Percentiles rank a stretch among this genome's conserved stretches.
Conservation (phyloP, 2,888 invertebrate species). For the Malacosoma neustria region DNA sequence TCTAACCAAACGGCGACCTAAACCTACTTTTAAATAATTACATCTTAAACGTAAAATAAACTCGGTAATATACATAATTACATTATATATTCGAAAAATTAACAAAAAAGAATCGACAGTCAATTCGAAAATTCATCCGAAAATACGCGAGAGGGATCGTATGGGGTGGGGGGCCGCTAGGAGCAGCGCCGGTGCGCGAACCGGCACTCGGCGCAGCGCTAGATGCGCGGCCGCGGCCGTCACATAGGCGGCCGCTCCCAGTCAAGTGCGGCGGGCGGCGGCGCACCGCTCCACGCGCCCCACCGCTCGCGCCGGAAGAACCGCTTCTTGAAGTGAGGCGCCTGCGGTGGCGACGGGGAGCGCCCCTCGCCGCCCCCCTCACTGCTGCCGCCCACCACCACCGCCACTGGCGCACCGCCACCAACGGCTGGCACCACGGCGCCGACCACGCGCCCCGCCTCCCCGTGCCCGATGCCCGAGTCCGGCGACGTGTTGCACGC, state of each 20-base stretch:
- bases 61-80: constrained; percentile 74
- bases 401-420: constrained; percentile 40
- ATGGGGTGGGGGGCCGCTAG: constrained; percentile 16
- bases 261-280: constrained; percentile 56
- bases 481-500: constrained; percentile 90
- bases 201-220: constrained; percentile 26
- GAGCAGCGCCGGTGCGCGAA: constrained; percentile 17
- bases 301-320: constrained; percentile 85
- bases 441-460: constrained; percentile 53
- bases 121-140: constrained; percentile 34
- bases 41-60: constrained; percentile 70
- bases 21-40: constrained; percentile 65
- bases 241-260: constrained; percentile 70
- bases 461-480: constrained; percentile 84
- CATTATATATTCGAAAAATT: constrained; percentile 69
- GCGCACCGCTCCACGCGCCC: constrained; percentile 68
- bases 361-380: constrained; percentile 44
- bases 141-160: constrained; percentile 11
- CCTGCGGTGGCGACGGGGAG: constrained; percentile 48
- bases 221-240: constrained; percentile 45
- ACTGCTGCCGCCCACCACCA: constrained; percentile 39
- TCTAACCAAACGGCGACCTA: constrained; percentile 40
- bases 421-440: constrained; percentile 36
- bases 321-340: constrained; percentile 87
- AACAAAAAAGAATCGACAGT: constrained; percentile 44